phyloP scores from a whole-genome alignment of 1,140 invertebrate genomes.

The Holotrichia oblita region DNA sequence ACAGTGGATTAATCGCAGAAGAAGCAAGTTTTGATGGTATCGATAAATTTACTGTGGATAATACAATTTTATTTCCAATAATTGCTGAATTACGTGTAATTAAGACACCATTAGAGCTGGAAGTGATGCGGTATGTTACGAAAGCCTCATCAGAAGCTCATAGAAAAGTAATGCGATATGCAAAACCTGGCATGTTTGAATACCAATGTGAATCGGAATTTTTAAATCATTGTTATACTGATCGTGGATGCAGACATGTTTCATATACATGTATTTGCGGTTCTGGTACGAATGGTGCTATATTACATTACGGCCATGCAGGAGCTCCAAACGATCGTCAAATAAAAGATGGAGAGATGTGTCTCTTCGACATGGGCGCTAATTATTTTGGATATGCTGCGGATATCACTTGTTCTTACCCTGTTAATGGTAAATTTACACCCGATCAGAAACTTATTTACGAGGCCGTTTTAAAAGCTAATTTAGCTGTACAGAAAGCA shows the following conservation, averaged over 20 bases:
- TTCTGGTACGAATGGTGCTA: constrained; percentile 85
- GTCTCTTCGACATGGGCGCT: constrained; percentile 96
- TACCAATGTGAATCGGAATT: constrained; percentile 93
- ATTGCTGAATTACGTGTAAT: constrained; percentile 67
- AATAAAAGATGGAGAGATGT: constrained; percentile 88
- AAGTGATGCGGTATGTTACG: constrained; percentile 88
- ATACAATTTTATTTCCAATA: constrained; percentile 45
- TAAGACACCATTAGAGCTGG: constrained; percentile 86
- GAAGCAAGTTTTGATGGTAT: constrained; percentile 86
- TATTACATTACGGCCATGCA: constrained; percentile 97
- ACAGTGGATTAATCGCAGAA: constrained; percentile 78
- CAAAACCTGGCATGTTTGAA: constrained; percentile 82
- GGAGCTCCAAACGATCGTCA: constrained; percentile 87
- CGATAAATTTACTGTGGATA: constrained; percentile 63
- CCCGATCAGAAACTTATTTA: constrained; percentile 92
- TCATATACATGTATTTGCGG: constrained; percentile 96
- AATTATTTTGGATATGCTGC: constrained; percentile 96
- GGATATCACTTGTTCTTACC: constrained; percentile 96
- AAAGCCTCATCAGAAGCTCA: constrained; percentile 93
- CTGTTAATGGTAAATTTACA: constrained; percentile 94
- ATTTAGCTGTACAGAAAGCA: constrained; percentile 81
- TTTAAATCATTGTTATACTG: constrained; percentile 80
- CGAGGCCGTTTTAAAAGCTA: constrained; percentile 87
- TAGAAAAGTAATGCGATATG: constrained; percentile 65
- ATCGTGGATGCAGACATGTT: constrained; percentile 84